Percentiles rank a stretch among this genome's conserved stretches.
These are phyloP conservation scores for Netelia fuscicornis DNA, from an alignment of 2,888 invertebrate genomes.

Conservation along the genomic window DNA sequence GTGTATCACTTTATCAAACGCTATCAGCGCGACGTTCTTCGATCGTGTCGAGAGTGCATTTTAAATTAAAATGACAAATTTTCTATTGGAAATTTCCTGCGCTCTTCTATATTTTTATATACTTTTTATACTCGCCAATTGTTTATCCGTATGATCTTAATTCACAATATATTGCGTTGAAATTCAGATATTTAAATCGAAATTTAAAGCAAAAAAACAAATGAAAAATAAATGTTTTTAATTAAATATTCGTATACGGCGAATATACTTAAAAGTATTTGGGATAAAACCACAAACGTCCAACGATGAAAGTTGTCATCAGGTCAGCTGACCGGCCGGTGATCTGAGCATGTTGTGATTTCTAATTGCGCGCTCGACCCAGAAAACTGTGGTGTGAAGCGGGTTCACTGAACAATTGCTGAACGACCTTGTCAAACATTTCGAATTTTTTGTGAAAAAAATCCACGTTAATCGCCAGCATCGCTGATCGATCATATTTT, in stretches of 20 bases:
- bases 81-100: too few relatives aligned
- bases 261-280: constrained; percentile 39
- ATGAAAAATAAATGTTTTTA: too few relatives aligned
- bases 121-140: too few relatives aligned
- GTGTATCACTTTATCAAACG: too few relatives aligned
- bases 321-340: constrained; percentile 75
- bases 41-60: too few relatives aligned
- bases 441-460: constrained; percentile 69
- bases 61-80: too few relatives aligned
- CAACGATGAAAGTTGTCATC: constrained; percentile 77
- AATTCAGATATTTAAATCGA: too few relatives aligned
- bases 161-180: too few relatives aligned
- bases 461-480: not conserved
- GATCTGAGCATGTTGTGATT: constrained; percentile 75
- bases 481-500: not conserved
- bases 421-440: constrained; percentile 67
- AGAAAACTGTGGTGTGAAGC: constrained; percentile 72
- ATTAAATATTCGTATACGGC: not conserved
- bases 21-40: too few relatives aligned
- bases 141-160: too few relatives aligned
- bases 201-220: too few relatives aligned
- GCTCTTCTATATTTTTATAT: too few relatives aligned
- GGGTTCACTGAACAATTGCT: constrained; percentile 73
- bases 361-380: constrained; percentile 74
- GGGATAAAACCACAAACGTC: constrained; percentile 75